Evolutionary conservation across 2,113 vertebrate species (phyloP).

Genomic region (Mus spicilegus): DNA sequence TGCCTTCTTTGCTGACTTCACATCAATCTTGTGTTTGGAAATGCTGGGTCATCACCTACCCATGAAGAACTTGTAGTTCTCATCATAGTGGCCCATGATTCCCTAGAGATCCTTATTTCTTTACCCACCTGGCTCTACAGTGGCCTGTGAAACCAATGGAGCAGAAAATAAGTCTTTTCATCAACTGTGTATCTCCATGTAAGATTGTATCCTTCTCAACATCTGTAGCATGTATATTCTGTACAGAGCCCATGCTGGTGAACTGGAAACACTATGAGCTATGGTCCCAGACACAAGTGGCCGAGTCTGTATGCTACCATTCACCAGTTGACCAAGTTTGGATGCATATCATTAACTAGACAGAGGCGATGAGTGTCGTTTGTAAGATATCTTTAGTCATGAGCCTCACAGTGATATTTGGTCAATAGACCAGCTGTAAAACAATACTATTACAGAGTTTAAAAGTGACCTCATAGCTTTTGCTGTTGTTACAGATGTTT

Average conservation of each 20-base stretch:
- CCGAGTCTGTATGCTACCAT: neutral
- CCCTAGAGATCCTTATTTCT: neutral
- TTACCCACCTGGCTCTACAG: neutral
- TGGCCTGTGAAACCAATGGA: neutral
- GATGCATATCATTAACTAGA: neutral
- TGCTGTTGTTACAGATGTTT: neutral
- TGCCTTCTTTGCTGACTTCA: neutral
- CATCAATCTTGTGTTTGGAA: neutral
- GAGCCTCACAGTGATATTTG: neutral
- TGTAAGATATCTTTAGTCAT: neutral
- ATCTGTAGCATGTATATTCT: neutral
- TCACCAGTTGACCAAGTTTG: neutral
- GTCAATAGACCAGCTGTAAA: neutral
- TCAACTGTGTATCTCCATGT: neutral
- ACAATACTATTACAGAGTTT: neutral
- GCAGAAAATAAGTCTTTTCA: neutral
- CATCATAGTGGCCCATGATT: rapidly evolving
- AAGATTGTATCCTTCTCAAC: neutral
- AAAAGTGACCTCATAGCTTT: neutral
- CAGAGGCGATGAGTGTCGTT: neutral
- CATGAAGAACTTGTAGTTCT: neutral
- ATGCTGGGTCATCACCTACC: neutral
- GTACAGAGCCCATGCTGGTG: neutral
- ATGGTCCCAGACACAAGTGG: neutral
- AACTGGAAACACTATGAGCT: neutral